phyloP scores from a whole-genome alignment of 2,113 vertebrate species.

The Ginglymostoma cirratum region DNA sequence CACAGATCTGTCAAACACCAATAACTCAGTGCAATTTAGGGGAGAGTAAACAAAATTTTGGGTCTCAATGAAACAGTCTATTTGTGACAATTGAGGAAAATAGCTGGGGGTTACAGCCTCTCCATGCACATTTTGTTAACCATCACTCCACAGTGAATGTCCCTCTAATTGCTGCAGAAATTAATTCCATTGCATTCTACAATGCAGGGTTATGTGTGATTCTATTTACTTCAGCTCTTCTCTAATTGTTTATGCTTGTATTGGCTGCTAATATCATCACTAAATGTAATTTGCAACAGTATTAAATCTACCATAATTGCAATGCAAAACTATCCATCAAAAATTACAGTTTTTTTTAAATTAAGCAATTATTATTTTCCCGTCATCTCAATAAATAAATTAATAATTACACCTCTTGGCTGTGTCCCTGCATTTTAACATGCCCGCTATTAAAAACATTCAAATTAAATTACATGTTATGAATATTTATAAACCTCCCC shows the following conservation, averaged over 20 bases:
- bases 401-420: conserved; percentile 24
- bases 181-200: neutral
- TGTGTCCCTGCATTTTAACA: neutral
- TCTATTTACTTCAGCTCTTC: neutral
- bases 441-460: neutral
- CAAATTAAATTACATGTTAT: neutral
- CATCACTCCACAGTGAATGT: neutral
- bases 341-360: neutral
- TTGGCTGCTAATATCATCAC: neutral
- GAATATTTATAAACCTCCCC: conserved; percentile 15
- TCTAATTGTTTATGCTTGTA: neutral
- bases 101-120: neutral
- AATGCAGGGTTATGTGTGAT: neutral
- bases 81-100: neutral
- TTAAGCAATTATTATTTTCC: conserved; percentile 23
- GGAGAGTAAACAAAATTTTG: neutral
- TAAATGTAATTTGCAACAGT: neutral
- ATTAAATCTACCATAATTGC: neutral
- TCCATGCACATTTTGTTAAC: neutral
- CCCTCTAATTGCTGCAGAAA: neutral
- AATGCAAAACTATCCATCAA: conserved; percentile 14
- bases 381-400: conserved; percentile 30
- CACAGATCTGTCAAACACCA: neutral
- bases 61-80: neutral
- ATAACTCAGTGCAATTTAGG: neutral